A percentile compares a stretch with the other conserved stretches of the same genome.
Conservation (phyloP, 2,888 invertebrate species). For the Palloptera scutellata region DNA sequence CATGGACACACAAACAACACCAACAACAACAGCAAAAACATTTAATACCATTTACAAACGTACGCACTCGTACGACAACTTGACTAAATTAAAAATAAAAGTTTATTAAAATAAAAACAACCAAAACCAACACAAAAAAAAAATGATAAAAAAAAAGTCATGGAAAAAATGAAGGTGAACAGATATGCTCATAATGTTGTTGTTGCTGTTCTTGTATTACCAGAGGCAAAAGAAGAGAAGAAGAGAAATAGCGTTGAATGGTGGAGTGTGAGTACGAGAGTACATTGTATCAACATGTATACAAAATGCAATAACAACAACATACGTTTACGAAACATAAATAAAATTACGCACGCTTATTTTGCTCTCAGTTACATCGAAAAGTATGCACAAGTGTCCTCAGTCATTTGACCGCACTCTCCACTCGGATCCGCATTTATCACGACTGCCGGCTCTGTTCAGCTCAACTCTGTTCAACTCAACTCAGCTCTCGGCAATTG, state of each 20-base stretch:
- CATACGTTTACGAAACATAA: conserved; percentile 55
- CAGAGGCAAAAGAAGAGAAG: neutral
- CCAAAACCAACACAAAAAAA: conserved; percentile 31
- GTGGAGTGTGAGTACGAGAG: conserved; percentile 23
- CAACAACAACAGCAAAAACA: conserved; percentile 33
- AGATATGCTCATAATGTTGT: conserved; percentile 9
- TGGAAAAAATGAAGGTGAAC: neutral
- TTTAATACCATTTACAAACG: conserved; percentile 30
- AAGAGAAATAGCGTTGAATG: conserved; percentile 10
- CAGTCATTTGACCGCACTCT: conserved; percentile 9
- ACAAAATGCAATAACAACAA: conserved; percentile 50
- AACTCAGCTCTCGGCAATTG: conserved; percentile 11
- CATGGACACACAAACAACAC: conserved; percentile 10
- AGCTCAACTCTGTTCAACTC: neutral
- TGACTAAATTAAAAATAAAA: conserved; percentile 59
- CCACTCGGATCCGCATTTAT: conserved; percentile 19
- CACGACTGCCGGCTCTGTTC: conserved; percentile 11
- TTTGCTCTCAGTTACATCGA: conserved; percentile 58
- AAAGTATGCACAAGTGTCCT: conserved; percentile 38
- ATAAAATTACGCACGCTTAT: conserved; percentile 65
- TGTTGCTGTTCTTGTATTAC: neutral
- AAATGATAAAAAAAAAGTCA: conserved; percentile 16
- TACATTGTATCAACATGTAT: conserved; percentile 40
- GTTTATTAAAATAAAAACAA: conserved; percentile 56
- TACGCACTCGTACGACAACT: conserved; percentile 43